Evolutionary conservation across 2,888 invertebrate genomes (phyloP).

Genomic region (Sinohyriopsis cumingii): DNA sequence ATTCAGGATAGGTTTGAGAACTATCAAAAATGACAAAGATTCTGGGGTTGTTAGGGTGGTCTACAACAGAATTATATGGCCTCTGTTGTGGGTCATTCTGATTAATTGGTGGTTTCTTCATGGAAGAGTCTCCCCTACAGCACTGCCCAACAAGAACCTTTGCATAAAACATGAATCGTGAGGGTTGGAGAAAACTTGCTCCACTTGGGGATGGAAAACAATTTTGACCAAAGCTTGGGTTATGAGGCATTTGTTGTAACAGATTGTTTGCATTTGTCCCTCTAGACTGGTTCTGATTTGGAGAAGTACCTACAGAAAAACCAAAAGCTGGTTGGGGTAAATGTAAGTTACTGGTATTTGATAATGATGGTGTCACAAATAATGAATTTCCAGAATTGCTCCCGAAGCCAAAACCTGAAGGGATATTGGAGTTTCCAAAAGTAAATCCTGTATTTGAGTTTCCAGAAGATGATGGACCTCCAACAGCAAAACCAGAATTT

Average conservation of each 20-base stretch:
- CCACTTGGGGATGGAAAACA: too few species aligned
- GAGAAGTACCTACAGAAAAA: too few species aligned
- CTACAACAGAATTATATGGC: conserved; percentile 54
- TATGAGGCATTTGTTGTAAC: too few species aligned
- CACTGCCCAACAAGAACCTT: conserved; percentile 53
- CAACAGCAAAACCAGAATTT: background rate
- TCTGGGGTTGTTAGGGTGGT: conserved; percentile 33
- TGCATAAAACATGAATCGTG: conserved; percentile 48
- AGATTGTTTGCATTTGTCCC: too few species aligned
- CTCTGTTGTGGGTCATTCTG: conserved; percentile 37
- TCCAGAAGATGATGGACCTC: background rate
- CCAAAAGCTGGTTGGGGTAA: too few species aligned
- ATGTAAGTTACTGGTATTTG: too few species aligned
- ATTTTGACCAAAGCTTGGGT: too few species aligned
- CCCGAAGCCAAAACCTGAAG: background rate
- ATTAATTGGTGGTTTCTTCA: conserved; percentile 49
- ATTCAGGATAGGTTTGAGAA: conserved; percentile 63
- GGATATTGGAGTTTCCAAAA: conserved; percentile 9
- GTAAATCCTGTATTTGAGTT: conserved; percentile 5
- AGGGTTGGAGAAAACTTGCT: background rate
- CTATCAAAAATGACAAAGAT: conserved; percentile 63
- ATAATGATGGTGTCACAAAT: too few species aligned
- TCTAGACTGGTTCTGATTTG: too few species aligned
- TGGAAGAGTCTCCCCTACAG: conserved; percentile 36
- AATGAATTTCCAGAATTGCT: too few species aligned